A percentile compares a stretch with the other conserved stretches of the same genome.
Evolutionary conservation across 2,113 vertebrate genomes (phyloP).

Genomic region (Lichenostomus cassidix): DNA sequence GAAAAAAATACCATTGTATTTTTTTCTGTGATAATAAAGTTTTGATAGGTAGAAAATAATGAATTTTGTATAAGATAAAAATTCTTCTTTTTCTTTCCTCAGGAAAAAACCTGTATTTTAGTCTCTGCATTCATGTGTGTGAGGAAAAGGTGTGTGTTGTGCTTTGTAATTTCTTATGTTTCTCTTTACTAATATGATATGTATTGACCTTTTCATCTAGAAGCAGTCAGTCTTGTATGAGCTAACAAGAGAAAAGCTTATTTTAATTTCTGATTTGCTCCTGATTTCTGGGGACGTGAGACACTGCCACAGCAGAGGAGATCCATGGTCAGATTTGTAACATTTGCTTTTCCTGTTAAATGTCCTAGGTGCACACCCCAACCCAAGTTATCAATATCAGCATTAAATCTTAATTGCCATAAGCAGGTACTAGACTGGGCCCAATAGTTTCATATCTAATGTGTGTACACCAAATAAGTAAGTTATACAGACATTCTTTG

Average conservation of each 20-base stretch:
- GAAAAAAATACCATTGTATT: not conserved
- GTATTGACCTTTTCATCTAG: not conserved
- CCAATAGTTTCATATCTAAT: not conserved
- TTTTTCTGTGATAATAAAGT: not conserved
- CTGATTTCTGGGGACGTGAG: not conserved
- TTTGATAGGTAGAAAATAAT: not conserved
- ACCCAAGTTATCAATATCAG: not conserved
- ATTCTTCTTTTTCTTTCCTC: not conserved
- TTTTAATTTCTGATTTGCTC: not conserved
- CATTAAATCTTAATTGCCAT: not conserved
- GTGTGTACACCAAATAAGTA: not conserved
- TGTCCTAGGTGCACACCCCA: not conserved
- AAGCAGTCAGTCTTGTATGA: not conserved
- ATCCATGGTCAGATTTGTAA: not conserved
- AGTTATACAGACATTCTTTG: not conserved
- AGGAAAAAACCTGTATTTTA: not conserved
- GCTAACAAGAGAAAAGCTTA: not conserved
- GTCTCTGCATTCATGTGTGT: not conserved
- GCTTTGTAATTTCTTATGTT: not conserved
- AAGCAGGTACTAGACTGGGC: not conserved
- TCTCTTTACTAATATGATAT: not conserved
- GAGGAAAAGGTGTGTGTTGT: not conserved
- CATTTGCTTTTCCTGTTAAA: not conserved
- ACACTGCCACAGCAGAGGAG: not conserved
- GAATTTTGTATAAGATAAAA: not conserved